These are phyloP conservation scores for Leucoma salicis DNA, from an alignment of 2,888 invertebrate species.

Conservation along the genomic window DNA sequence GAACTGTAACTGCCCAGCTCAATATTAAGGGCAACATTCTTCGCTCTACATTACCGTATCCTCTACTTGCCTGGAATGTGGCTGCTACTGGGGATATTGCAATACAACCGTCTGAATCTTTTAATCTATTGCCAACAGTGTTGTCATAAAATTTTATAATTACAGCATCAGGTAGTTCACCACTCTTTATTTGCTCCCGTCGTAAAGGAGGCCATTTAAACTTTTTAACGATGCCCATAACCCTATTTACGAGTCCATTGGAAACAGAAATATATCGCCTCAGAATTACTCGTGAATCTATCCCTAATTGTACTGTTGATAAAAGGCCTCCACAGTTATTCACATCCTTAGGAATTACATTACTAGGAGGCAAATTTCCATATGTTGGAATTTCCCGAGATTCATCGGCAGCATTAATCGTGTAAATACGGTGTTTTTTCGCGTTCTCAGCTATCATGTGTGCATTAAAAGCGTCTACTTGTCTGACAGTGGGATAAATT, in stretches of 20 bases:
- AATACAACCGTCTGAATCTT: too few relatives aligned
- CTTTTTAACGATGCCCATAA: not conserved
- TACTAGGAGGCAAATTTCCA: not conserved
- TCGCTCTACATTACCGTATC: too few relatives aligned
- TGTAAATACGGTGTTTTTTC: not conserved
- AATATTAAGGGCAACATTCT: too few relatives aligned
- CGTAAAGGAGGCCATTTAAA: not conserved
- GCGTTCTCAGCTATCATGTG: not conserved
- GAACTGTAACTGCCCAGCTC: too few relatives aligned
- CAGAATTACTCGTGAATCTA: not conserved
- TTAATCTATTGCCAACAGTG: too few relatives aligned
- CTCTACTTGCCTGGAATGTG: too few relatives aligned
- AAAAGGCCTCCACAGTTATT: not conserved
- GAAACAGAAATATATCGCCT: not conserved
- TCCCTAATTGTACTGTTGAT: not conserved
- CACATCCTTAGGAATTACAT: not conserved
- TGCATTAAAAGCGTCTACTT: not conserved
- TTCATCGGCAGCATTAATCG: not conserved
- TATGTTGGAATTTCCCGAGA: not conserved
- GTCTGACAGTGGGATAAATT: constrained; percentile 5
- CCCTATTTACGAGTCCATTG: not conserved
- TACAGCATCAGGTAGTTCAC: too few relatives aligned
- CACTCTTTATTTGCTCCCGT: too few relatives aligned
- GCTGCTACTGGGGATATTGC: too few relatives aligned
- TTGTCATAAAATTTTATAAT: too few relatives aligned